Evolutionary conservation across 1,140 invertebrate genomes (phyloP).

Genomic region (Penaeus indicus): DNA sequence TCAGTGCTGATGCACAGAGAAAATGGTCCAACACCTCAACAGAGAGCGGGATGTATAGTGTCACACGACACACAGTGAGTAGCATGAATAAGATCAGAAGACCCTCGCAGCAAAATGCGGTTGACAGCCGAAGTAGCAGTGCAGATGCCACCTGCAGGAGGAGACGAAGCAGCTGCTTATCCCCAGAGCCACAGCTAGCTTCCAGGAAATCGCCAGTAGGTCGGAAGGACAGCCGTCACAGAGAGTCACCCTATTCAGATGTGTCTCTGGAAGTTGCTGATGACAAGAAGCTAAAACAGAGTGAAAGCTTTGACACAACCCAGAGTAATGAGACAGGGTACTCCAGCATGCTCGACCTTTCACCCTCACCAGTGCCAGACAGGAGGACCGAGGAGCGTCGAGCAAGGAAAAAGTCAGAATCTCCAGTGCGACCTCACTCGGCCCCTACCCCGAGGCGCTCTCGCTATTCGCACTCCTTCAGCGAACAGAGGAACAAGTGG

Average conservation of each 20-base stretch:
- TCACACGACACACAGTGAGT: constrained; percentile 64
- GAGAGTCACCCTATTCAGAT: constrained; percentile 56
- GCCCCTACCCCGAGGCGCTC: constrained; percentile 48
- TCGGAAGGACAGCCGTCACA: constrained; percentile 54
- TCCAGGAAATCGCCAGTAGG: constrained; percentile 46
- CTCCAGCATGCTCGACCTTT: constrained; percentile 65
- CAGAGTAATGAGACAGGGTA: constrained; percentile 66
- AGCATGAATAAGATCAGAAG: constrained; percentile 65
- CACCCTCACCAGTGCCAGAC: constrained; percentile 61
- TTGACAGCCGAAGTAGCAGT: constrained; percentile 50
- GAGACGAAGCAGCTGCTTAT: constrained; percentile 54
- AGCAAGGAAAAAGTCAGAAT: constrained; percentile 36
- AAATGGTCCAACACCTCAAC: constrained; percentile 57
- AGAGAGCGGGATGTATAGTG: constrained; percentile 40
- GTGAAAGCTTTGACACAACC: constrained; percentile 66
- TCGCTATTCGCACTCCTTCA: constrained; percentile 52
- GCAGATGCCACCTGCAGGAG: constrained; percentile 50
- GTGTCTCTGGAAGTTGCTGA: constrained; percentile 44
- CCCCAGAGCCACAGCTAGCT: constrained; percentile 48
- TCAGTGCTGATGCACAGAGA: constrained; percentile 51
- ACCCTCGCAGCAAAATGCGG: constrained; percentile 38
- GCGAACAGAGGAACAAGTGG: constrained; percentile 64
- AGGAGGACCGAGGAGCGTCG: constrained; percentile 42
- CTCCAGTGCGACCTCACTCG: constrained; percentile 46
- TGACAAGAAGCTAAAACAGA: constrained; percentile 62